Conservation (phyloP, 2,113 vertebrate genomes). For the Desmodus rotundus region DNA sequence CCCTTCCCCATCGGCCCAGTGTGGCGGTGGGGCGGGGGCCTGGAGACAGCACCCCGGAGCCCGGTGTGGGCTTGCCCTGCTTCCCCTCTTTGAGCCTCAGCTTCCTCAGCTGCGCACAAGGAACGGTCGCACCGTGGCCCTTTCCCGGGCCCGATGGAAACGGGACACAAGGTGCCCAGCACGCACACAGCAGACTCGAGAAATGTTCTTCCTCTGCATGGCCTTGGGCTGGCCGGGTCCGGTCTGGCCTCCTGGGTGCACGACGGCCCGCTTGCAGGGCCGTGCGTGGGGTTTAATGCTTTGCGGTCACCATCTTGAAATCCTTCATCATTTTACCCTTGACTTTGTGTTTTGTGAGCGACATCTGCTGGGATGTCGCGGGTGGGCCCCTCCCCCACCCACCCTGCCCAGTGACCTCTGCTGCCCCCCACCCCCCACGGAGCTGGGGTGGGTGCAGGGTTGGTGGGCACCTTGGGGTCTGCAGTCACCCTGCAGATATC, state of each 20-base stretch:
- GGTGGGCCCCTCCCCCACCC: too few relatives aligned
- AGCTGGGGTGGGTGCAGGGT: too few relatives aligned
- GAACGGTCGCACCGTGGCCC: accelerated
- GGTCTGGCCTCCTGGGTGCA: not conserved
- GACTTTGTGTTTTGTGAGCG: not conserved
- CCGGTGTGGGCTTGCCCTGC: accelerated
- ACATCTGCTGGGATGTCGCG: not conserved
- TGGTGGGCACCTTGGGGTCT: too few relatives aligned
- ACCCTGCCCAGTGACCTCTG: too few relatives aligned
- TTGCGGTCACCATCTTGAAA: not conserved
- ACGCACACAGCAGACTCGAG: accelerated
- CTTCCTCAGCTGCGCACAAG: not conserved
- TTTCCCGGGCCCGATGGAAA: not conserved
- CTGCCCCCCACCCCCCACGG: too few relatives aligned
- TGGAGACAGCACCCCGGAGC: not conserved
- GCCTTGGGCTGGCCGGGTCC: not conserved
- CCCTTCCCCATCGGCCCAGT: accelerated
- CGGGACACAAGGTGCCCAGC: accelerated
- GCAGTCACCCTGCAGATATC: too few relatives aligned
- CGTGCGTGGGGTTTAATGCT: not conserved
- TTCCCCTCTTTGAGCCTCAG: accelerated
- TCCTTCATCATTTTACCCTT: too few relatives aligned
- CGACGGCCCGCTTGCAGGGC: not conserved
- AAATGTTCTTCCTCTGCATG: not conserved
- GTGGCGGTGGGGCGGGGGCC: not conserved